Conservation (phyloP, 2,797 vertebrate species). For the Natrix natrix region DNA sequence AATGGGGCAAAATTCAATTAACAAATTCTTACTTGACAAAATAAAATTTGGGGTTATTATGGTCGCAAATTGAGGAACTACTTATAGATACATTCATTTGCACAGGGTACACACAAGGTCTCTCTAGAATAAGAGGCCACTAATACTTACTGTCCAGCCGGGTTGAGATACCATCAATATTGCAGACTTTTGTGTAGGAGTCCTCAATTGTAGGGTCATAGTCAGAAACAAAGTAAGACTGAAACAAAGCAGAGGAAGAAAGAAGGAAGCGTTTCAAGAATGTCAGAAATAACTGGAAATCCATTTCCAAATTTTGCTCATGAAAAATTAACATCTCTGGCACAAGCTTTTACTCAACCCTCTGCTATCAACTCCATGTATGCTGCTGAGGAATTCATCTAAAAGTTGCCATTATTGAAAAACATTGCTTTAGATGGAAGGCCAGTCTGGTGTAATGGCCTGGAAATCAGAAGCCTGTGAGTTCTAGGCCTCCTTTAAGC, state of each 20-base stretch:
- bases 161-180: slow-evolving; percentile 81
- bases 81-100: not conserved
- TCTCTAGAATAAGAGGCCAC: not conserved
- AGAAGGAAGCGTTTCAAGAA: not conserved
- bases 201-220: slow-evolving; percentile 94
- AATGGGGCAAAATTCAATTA: not conserved
- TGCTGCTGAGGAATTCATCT: not conserved
- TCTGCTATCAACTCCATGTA: not conserved
- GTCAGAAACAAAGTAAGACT: slow-evolving; percentile 94
- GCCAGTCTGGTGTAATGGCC: not conserved
- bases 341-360: not conserved
- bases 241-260: slow-evolving; percentile 2
- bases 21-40: not conserved
- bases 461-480: not conserved
- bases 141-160: slow-evolving; percentile 85
- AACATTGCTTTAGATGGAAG: not conserved
- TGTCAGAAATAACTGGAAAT: not conserved
- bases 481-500: not conserved
- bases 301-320: not conserved
- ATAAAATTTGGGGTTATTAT: not conserved
- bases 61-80: not conserved
- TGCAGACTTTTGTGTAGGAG: slow-evolving; percentile 88
- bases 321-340: not conserved
- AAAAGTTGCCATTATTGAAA: not conserved
- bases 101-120: not conserved